Percentiles rank a stretch among this genome's conserved stretches.
phyloP scores from a whole-genome alignment of 2,797 vertebrate genomes.

The Cottoperca gobio region DNA sequence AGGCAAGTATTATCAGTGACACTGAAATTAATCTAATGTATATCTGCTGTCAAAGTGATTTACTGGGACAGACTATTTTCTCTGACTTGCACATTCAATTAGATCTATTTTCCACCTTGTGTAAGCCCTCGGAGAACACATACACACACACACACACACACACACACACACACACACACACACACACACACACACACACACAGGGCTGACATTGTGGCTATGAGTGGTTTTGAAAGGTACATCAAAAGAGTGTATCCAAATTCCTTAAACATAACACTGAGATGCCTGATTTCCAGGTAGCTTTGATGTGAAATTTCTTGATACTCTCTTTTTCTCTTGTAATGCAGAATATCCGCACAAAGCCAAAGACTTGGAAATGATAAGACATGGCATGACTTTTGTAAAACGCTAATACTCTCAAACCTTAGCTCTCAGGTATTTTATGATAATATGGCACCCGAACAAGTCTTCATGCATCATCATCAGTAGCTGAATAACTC shows the following conservation, averaged over 20 bases:
- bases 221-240: slow-evolving; percentile 81
- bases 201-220: slow-evolving; percentile 56
- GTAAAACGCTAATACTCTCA: slow-evolving; percentile 32
- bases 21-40: slow-evolving; percentile 42
- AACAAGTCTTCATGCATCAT: background rate
- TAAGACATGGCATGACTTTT: slow-evolving; percentile 41
- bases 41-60: slow-evolving; percentile 54
- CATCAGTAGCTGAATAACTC: background rate
- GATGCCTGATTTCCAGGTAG: slow-evolving; percentile 63
- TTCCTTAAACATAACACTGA: slow-evolving; percentile 75
- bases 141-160: slow-evolving; percentile 49
- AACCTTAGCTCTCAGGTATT: slow-evolving; percentile 23
- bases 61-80: slow-evolving; percentile 52
- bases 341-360: slow-evolving; percentile 65
- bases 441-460: slow-evolving; percentile 19
- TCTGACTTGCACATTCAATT: slow-evolving; percentile 60
- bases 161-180: slow-evolving; percentile 54
- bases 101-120: slow-evolving; percentile 69
- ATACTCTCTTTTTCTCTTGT: slow-evolving; percentile 63
- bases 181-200: slow-evolving; percentile 49
- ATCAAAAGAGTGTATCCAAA: slow-evolving; percentile 81
- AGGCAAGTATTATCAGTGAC: slow-evolving; percentile 40
- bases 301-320: slow-evolving; percentile 81
- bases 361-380: slow-evolving; percentile 41
- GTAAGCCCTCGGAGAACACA: slow-evolving; percentile 55